phyloP scores from a whole-genome alignment of 2,888 invertebrate genomes.

The Hedya salicella region DNA sequence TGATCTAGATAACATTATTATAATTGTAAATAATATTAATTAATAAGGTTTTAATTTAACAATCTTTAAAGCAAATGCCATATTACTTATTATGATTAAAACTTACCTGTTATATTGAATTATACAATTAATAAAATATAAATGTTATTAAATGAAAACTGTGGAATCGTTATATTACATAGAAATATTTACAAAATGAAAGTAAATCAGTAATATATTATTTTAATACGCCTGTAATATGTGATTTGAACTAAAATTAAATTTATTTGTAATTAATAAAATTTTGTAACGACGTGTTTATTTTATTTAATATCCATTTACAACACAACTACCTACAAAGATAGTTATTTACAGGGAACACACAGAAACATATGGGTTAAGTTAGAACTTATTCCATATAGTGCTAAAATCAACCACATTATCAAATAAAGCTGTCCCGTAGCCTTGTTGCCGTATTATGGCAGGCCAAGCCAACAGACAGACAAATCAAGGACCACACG shows the following conservation, averaged over 20 bases:
- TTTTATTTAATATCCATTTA: conserved; percentile 1
- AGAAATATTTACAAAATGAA: conserved; percentile 34
- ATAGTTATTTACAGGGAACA: no score
- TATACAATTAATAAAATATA: conserved; percentile 5
- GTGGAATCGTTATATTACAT: conserved; percentile 21
- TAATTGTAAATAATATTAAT: conserved; percentile 55
- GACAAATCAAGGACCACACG: no score
- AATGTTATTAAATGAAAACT: conserved; percentile 21
- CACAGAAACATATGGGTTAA: no score
- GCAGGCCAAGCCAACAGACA: no score
- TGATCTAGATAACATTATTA: conserved; percentile 39
- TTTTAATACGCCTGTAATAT: conserved; percentile 37
- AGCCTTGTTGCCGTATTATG: no score
- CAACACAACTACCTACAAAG: no score
- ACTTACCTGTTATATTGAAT: conserved; percentile 51
- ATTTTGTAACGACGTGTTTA: conserved; percentile 13
- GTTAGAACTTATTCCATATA: no score
- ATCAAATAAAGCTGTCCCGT: no score
- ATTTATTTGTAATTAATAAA: conserved; percentile 40
- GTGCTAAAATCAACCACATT: no score
- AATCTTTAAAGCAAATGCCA: conserved; percentile 76
- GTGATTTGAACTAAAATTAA: conserved; percentile 42
- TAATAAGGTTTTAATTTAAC: conserved; percentile 50
- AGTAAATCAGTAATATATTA: conserved; percentile 43
- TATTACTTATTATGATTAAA: conserved; percentile 67